A percentile compares a stretch with the other conserved stretches of the same genome.
These are phyloP conservation scores for Habropoda laboriosa DNA, from an alignment of 1,140 invertebrate genomes.

Conservation along the genomic window DNA sequence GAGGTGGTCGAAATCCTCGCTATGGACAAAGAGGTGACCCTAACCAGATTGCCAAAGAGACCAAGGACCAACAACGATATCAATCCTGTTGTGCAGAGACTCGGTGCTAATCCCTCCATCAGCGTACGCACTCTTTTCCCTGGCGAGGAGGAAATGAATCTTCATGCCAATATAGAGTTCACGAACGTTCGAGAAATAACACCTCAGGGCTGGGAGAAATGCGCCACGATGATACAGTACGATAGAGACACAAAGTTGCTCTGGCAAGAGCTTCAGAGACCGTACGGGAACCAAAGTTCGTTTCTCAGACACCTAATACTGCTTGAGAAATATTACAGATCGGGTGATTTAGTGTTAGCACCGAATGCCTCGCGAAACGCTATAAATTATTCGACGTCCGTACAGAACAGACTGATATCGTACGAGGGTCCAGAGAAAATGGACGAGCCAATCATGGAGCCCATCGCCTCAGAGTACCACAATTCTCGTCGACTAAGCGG, in stretches of 20 bases:
- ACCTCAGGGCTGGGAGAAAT: conserved; percentile 91
- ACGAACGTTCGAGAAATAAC: conserved; percentile 86
- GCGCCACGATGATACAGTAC: conserved; percentile 89
- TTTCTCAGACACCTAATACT: conserved; percentile 91
- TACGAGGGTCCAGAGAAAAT: conserved; percentile 84
- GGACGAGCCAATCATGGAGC: conserved; percentile 77
- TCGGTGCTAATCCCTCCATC: conserved; percentile 90
- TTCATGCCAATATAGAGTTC: conserved; percentile 88
- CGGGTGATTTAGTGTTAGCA: conserved; percentile 88
- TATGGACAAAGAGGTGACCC: conserved; percentile 80
- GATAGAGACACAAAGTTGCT: conserved; percentile 90
- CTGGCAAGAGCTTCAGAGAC: conserved; percentile 91
- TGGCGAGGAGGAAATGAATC: conserved; percentile 89
- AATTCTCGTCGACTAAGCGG: conserved; percentile 74
- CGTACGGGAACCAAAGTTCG: conserved; percentile 92
- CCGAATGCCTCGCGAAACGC: conserved; percentile 88
- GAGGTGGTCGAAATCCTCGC: conserved; percentile 78
- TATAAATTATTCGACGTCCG: conserved; percentile 89
- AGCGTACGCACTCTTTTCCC: conserved; percentile 90
- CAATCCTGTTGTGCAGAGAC: conserved; percentile 79
- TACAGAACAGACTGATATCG: conserved; percentile 88
- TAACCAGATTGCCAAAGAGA: conserved; percentile 78
- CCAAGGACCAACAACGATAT: conserved; percentile 75
- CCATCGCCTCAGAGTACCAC: conserved; percentile 69
- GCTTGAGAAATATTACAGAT: conserved; percentile 90